Conservation (phyloP, 2,888 invertebrate genomes). For the Epirrita christyi region DNA sequence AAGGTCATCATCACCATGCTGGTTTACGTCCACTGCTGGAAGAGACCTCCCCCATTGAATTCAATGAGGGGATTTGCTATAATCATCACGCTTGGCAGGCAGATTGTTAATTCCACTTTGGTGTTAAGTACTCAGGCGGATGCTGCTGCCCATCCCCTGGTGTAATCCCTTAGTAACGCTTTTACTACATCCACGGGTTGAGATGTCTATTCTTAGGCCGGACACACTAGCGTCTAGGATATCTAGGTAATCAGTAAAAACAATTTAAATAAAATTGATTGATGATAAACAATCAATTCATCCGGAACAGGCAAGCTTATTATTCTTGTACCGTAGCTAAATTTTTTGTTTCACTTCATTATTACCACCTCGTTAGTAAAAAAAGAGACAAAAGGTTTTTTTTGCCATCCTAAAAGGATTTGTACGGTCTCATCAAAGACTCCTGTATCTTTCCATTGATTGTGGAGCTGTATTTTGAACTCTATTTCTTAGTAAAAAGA, state of each 20-base stretch:
- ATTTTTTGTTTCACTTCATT: constrained; percentile 51
- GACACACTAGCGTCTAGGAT: too few relatives aligned
- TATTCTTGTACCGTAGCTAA: constrained; percentile 37
- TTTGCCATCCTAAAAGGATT: constrained; percentile 56
- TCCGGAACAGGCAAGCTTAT: constrained; percentile 43
- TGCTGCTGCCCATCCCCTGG: too few relatives aligned
- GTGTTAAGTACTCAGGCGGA: too few relatives aligned
- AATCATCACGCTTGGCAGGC: too few relatives aligned
- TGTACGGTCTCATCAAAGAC: constrained; percentile 57
- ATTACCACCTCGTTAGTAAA: constrained; percentile 54
- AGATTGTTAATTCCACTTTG: too few relatives aligned
- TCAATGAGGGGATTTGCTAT: too few relatives aligned
- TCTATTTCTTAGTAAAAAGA: constrained; percentile 18
- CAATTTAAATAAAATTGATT: constrained; percentile 13
- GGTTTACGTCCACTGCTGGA: too few relatives aligned
- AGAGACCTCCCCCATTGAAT: too few relatives aligned
- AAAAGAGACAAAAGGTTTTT: constrained; percentile 57
- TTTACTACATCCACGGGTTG: too few relatives aligned
- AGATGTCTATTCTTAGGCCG: too few relatives aligned
- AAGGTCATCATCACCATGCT: too few relatives aligned
- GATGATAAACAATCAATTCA: constrained; percentile 15
- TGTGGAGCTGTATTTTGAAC: constrained; percentile 25
- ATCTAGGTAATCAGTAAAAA: not conserved
- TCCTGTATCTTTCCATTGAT: constrained; percentile 45
- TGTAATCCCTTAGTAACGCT: too few relatives aligned